Evolutionary conservation across 2,888 invertebrate species (phyloP).

Genomic region (Hemicrepidius hirtus): DNA sequence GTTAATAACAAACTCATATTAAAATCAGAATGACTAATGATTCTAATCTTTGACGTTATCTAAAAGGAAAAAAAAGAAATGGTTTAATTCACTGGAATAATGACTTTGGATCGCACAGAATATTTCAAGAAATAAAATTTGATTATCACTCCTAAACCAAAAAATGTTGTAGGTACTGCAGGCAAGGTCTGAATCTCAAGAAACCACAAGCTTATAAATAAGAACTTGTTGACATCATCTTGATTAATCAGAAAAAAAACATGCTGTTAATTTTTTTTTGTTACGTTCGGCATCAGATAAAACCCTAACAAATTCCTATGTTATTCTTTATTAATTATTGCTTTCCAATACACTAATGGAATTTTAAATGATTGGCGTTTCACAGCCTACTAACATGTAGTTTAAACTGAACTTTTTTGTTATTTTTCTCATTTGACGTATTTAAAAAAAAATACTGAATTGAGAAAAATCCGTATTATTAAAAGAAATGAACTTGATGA

Average conservation of each 20-base stretch:
- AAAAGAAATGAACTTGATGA: too few species aligned
- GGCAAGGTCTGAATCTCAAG: too few species aligned
- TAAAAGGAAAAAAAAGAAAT: not conserved
- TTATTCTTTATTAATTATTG: slow-evolving; percentile 16
- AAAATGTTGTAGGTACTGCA: too few species aligned
- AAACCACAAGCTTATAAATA: slow-evolving; percentile 1
- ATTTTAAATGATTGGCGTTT: slow-evolving; percentile 3
- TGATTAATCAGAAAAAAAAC: slow-evolving; percentile 20
- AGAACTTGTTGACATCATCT: slow-evolving; percentile 22
- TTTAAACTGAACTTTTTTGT: too few species aligned
- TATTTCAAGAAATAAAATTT: slow-evolving; percentile 4
- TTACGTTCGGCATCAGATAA: not conserved
- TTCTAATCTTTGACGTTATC: not conserved
- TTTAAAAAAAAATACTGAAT: too few species aligned
- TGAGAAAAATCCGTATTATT: too few species aligned
- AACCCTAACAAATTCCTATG: not conserved
- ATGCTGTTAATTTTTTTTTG: slow-evolving; percentile 8
- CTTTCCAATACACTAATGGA: slow-evolving; percentile 17
- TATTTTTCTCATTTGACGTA: too few species aligned
- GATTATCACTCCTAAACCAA: not conserved
- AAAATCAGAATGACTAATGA: slow-evolving; percentile 1
- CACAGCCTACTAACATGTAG: too few species aligned
- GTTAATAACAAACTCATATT: not conserved
- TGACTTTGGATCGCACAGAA: not conserved
- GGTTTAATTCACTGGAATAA: slow-evolving; percentile 3